Conservation (phyloP, 2,113 vertebrate species). For the Leptobrachium leishanense region DNA sequence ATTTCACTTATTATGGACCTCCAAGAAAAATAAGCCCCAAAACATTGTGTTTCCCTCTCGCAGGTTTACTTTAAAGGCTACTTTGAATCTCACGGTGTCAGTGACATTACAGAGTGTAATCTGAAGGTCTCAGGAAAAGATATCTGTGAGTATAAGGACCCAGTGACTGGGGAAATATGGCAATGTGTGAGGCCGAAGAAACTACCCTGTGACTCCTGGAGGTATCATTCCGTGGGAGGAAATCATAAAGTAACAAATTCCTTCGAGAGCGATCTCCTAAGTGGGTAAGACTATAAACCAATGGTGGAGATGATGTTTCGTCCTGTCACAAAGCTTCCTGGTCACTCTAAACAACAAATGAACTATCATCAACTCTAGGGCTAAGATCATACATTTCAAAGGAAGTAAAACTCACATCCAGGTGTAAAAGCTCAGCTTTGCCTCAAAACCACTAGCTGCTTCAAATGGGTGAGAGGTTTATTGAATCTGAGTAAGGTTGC, state of each 20-base stretch:
- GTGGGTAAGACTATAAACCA: neutral
- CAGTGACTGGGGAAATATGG: conserved; percentile 5
- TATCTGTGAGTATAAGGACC: conserved; percentile 15
- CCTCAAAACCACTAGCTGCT: too few relatives aligned
- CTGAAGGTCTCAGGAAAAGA: neutral
- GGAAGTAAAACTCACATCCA: too few relatives aligned
- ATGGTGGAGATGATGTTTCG: too few relatives aligned
- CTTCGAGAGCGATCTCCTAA: conserved; percentile 5
- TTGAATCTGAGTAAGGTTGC: too few relatives aligned
- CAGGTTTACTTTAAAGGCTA: conserved; percentile 24
- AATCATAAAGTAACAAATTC: conserved; percentile 13
- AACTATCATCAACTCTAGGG: too few relatives aligned
- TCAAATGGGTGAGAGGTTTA: too few relatives aligned
- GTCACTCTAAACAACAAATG: too few relatives aligned
- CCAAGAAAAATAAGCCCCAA: too few relatives aligned
- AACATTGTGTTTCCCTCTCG: neutral
- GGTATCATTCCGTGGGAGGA: conserved; percentile 24
- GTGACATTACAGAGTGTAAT: conserved; percentile 11
- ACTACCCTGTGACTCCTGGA: conserved; percentile 8
- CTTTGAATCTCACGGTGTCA: neutral
- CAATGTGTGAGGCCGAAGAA: conserved; percentile 11
- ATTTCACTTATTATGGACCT: too few relatives aligned
- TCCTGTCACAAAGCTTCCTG: too few relatives aligned
- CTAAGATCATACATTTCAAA: too few relatives aligned
- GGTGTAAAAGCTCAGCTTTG: too few relatives aligned